Percentiles rank a stretch among this genome's conserved stretches.
phyloP scores from a whole-genome alignment of 2,888 invertebrate genomes.

The Synanthedon tipuliformis region DNA sequence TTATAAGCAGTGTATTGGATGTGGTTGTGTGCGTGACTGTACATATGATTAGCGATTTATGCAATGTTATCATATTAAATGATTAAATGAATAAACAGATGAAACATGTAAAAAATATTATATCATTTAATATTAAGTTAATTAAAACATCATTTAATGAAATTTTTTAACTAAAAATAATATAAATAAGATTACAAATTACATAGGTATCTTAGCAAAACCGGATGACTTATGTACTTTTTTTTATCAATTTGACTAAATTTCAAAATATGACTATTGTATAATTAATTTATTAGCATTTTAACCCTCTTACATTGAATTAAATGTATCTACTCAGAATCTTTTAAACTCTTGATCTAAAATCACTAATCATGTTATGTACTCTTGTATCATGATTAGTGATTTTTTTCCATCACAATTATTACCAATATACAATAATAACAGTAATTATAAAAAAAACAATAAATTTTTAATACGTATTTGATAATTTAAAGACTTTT shows the following conservation, averaged over 20 bases:
- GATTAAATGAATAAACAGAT: conserved; percentile 12
- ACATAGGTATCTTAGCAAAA: background rate
- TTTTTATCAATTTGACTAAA: too few relatives aligned
- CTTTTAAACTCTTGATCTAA: background rate
- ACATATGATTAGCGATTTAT: conserved; percentile 24
- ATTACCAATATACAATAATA: conserved; percentile 54
- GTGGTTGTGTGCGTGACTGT: conserved; percentile 26
- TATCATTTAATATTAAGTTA: conserved; percentile 21
- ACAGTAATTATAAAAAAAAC: conserved; percentile 52
- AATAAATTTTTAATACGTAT: conserved; percentile 18
- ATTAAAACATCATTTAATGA: background rate
- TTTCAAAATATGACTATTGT: too few relatives aligned
- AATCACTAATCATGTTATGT: conserved; percentile 22
- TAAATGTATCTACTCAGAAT: background rate
- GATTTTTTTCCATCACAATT: conserved; percentile 50
- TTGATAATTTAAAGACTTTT: conserved; percentile 7
- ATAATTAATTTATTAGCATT: too few relatives aligned
- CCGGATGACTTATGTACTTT: too few relatives aligned
- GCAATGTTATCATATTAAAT: conserved; percentile 27
- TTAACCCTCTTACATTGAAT: too few relatives aligned
- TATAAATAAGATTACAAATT: background rate
- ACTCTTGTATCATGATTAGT: conserved; percentile 16
- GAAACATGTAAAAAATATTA: conserved; percentile 27
- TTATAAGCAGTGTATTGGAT: conserved; percentile 47
- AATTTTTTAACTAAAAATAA: background rate